A percentile compares a stretch with the other conserved stretches of the same genome.
Evolutionary conservation across 2,113 vertebrate genomes (phyloP).

Genomic region (Megaptera novaeangliae): DNA sequence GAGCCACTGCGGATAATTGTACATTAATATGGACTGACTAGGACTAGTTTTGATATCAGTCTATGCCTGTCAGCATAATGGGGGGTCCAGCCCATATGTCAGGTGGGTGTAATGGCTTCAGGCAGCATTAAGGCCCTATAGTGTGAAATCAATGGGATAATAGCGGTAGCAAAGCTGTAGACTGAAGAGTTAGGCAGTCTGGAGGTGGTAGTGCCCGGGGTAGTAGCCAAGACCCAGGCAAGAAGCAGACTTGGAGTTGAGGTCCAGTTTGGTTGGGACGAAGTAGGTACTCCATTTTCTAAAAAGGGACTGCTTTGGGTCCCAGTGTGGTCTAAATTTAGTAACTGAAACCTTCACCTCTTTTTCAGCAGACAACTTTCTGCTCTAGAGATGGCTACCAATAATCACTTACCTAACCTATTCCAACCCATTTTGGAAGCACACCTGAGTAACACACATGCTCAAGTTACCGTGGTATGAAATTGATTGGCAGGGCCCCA

Average conservation of each 20-base stretch:
- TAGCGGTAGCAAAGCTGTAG: background rate
- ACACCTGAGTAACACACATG: background rate
- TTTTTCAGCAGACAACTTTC: slow-evolving; percentile 9
- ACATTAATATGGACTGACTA: background rate
- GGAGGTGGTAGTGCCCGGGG: background rate
- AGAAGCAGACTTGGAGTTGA: background rate
- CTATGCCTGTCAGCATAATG: background rate
- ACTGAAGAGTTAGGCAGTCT: background rate
- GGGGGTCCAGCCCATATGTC: background rate
- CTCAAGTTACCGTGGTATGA: background rate
- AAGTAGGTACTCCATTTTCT: background rate
- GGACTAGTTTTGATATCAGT: background rate
- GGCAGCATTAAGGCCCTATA: background rate
- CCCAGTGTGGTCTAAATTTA: background rate
- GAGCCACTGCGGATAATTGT: background rate
- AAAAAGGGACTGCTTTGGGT: background rate
- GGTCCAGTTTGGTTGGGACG: background rate
- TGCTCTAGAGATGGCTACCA: background rate
- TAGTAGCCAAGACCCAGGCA: too few species aligned
- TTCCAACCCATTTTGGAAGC: background rate
- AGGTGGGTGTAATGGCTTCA: background rate
- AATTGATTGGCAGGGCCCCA: background rate
- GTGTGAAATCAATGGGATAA: background rate
- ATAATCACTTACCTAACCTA: background rate
- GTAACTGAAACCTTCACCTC: background rate